Conservation (phyloP, 2,888 invertebrate genomes). For the Polydesmus complanatus region DNA sequence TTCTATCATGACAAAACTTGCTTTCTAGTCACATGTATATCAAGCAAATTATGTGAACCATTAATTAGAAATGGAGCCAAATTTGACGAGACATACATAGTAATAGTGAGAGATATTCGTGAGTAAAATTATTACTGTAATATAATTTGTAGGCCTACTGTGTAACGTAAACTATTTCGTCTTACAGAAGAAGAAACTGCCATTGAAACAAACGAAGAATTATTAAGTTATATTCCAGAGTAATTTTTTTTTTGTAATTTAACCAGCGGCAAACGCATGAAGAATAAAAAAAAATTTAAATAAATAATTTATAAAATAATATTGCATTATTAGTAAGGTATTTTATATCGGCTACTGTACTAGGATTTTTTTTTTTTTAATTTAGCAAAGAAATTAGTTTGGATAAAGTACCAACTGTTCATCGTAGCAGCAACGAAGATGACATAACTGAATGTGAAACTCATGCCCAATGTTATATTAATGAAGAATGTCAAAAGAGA, state of each 20-base stretch:
- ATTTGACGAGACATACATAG: slow-evolving; percentile 21
- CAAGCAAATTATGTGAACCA: slow-evolving; percentile 21
- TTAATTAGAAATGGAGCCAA: slow-evolving; percentile 21
- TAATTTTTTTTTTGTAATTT: neutral
- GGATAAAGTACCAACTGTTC: neutral
- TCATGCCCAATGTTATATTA: neutral
- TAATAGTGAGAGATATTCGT: slow-evolving; percentile 19
- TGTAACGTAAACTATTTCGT: neutral
- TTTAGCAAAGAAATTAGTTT: neutral
- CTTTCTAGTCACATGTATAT: slow-evolving; percentile 34
- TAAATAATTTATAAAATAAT: too few relatives aligned
- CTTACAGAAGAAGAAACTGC: neutral
- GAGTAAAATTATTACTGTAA: slow-evolving; percentile 1
- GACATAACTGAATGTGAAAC: neutral
- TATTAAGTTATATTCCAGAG: neutral
- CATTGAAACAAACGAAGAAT: neutral
- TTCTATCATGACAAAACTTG: slow-evolving; percentile 61
- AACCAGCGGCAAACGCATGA: neutral
- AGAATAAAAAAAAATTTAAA: too few relatives aligned
- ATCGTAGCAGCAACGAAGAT: neutral
- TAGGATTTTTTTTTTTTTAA: neutral
- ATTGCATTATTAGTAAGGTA: too few relatives aligned
- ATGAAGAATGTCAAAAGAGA: neutral
- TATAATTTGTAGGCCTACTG: neutral
- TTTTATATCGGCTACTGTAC: too few relatives aligned